Evolutionary conservation across 2,797 vertebrate genomes (phyloP).

Genomic region (Megalops cyprinoides): DNA sequence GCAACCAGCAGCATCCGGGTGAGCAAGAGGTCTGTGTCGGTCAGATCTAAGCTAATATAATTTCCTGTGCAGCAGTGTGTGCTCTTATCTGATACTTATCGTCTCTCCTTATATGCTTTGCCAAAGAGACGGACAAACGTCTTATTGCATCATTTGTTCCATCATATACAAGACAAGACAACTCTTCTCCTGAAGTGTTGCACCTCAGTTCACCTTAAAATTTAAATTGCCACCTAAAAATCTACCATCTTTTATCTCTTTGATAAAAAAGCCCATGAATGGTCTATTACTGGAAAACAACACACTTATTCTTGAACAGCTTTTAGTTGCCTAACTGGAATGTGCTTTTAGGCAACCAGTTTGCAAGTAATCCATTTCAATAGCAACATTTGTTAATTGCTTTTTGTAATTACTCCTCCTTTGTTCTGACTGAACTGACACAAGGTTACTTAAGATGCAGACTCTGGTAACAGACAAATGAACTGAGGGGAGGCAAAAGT

Average conservation of each 20-base stretch:
- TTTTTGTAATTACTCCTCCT: slow-evolving; percentile 7
- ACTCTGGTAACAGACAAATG: neutral
- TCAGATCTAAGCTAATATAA: slow-evolving; percentile 64
- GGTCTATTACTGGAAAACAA: neutral
- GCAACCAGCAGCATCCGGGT: slow-evolving; percentile 60
- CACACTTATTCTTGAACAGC: neutral
- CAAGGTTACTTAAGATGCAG: slow-evolving; percentile 15
- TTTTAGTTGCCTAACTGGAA: neutral
- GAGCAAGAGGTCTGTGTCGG: slow-evolving; percentile 55
- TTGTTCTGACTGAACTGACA: neutral
- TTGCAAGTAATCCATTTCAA: too few relatives aligned
- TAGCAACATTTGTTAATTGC: neutral
- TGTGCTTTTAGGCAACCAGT: neutral
- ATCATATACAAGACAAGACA: slow-evolving; percentile 12
- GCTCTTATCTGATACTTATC: slow-evolving; percentile 65
- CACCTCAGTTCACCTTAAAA: slow-evolving; percentile 1
- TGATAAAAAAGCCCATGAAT: neutral
- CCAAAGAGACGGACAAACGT: slow-evolving; percentile 19
- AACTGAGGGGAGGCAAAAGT: neutral
- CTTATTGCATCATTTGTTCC: neutral
- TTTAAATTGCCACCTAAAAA: neutral
- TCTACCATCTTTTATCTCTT: neutral
- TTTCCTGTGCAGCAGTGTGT: slow-evolving; percentile 68
- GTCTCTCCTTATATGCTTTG: slow-evolving; percentile 27
- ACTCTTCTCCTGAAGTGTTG: slow-evolving; percentile 1